phyloP scores from a whole-genome alignment of 2,113 vertebrate genomes.

The Henicopernis longicauda region DNA sequence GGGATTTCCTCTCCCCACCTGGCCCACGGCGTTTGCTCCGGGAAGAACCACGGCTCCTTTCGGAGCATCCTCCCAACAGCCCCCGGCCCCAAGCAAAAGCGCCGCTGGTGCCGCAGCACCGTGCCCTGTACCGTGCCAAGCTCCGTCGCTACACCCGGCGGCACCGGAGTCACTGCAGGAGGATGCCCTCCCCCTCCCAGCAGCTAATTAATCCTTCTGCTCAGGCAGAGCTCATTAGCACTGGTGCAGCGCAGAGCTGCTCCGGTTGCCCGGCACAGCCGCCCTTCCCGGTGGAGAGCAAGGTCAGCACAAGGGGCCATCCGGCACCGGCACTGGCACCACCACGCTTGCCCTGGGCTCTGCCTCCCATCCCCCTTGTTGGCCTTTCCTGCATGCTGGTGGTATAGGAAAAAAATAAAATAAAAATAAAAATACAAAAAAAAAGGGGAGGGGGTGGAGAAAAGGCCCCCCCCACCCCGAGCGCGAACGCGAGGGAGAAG shows the following conservation, averaged over 20 bases:
- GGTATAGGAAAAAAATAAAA: neutral
- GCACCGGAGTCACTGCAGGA: neutral
- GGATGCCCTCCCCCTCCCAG: neutral
- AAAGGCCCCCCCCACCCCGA: neutral
- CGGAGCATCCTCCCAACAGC: neutral
- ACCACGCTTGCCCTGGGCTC: rapidly evolving
- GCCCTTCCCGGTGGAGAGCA: neutral
- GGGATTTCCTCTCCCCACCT: neutral
- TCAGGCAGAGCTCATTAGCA: constrained; percentile 52
- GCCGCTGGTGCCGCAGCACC: rapidly evolving
- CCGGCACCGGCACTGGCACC: neutral
- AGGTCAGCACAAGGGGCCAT: neutral
- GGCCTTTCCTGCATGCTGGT: neutral
- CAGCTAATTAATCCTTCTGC: constrained; percentile 61
- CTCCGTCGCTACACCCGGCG: neutral
- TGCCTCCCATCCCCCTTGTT: rapidly evolving
- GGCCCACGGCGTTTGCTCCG: rapidly evolving
- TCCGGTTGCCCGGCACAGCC: neutral
- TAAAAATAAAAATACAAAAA: too few species aligned
- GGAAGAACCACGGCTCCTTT: neutral
- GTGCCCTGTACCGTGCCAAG: neutral
- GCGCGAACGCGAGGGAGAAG: neutral
- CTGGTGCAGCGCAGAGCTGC: neutral
- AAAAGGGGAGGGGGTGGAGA: neutral
- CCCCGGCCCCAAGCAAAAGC: neutral